Conservation (phyloP, 1,140 invertebrate species). For the Papilio dardanus region DNA sequence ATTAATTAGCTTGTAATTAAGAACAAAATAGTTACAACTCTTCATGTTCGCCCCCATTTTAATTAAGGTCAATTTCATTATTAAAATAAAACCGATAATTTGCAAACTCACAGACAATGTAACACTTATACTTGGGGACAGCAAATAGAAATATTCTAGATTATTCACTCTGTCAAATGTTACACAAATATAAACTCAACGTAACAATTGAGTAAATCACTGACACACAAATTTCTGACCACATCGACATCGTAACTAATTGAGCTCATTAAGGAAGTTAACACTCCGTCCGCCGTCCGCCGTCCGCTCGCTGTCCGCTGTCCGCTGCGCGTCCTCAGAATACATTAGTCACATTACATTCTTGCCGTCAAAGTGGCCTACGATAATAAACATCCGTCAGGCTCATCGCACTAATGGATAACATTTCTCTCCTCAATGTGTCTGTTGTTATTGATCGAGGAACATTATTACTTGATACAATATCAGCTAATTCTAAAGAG, state of each 20-base stretch:
- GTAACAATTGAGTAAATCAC: not conserved
- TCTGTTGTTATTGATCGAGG: not conserved
- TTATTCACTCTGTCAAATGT: too few relatives aligned
- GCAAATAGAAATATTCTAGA: too few relatives aligned
- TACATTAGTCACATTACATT: conserved; percentile 5
- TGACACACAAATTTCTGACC: not conserved
- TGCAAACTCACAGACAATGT: not conserved
- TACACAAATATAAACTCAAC: not conserved
- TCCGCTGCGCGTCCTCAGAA: not conserved
- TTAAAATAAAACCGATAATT: not conserved
- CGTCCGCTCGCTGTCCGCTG: not conserved
- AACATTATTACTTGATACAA: not conserved
- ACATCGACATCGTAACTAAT: not conserved
- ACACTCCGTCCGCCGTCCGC: not conserved
- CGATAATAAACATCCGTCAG: not conserved
- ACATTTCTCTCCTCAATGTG: not conserved
- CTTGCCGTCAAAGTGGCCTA: not conserved
- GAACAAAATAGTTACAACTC: not conserved
- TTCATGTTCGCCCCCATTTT: not conserved
- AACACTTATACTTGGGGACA: not conserved
- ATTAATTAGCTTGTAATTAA: not conserved
- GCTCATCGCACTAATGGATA: not conserved
- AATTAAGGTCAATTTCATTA: not conserved
- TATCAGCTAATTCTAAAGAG: too few relatives aligned
- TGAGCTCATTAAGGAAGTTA: conserved; percentile 10